Base-by-base conservation (phyloP, 2,113 vertebrate genomes). In the Pavo muticus region DNA sequence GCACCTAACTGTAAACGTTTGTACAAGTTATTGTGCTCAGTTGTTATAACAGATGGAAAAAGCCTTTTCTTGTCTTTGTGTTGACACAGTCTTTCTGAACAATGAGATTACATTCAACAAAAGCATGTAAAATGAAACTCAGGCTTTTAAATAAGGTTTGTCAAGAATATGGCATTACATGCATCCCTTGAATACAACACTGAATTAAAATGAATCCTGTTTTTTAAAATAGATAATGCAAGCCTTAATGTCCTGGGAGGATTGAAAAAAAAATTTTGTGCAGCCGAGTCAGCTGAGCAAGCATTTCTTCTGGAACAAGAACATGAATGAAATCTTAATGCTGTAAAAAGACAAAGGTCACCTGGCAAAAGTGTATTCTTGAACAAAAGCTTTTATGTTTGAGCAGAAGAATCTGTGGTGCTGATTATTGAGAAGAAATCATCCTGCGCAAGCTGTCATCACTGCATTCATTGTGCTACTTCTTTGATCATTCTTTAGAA, bases 1-100 rank as follows among this genome's bases (percentile, higher is more conserved):
- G 75, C 19, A 48, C 86, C 86, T 84, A 35, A 79, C 71, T 86
- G 50, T 54, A 94, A 92, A 76, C 20, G 71, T 82, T 93, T 96
- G 60, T 57, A 83, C 42, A 90, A 88, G 27, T 10, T 50, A 37
- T 72, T 88, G 65, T 87, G 23, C 5, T 4, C 0, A 24, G 7
- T n/a, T 87, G 4, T 37, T 78, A 29, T 14, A 76, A 7, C 18
- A 90, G 44, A 48, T 2, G 27, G 40, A 19, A 74, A 71, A 87
- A 81, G 2, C 1, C 4, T 91, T 68, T 95, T 71, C 11, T 39
- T 90, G 57, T 75, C 8, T 52, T 77, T 73, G 20, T 86, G 57
- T 84, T 88, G 61, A 89, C 27, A 57, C 7, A 70, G n/a, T 48
- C 24, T 9, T 69, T 90, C 73, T 69, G 57, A 91, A 61, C 44